phyloP scores from a whole-genome alignment of 2,113 vertebrate genomes.

The Bambusicola thoracicus region DNA sequence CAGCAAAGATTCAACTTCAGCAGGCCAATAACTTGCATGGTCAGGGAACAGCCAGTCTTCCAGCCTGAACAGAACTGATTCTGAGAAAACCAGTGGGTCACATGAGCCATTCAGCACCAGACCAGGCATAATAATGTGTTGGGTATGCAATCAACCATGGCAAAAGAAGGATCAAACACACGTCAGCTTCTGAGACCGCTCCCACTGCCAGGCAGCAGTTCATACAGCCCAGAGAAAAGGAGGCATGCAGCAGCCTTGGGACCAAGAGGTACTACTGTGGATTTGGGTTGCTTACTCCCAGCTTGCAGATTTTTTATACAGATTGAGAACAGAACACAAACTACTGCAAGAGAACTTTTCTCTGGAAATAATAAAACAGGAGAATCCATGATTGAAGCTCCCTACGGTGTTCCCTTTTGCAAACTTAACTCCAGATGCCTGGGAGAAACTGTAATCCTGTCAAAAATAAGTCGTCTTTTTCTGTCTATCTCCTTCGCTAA shows the following conservation, averaged over 20 bases:
- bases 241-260: accelerated
- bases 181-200: neutral
- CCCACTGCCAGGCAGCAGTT: neutral
- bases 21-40: neutral
- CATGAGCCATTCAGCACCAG: neutral
- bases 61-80: neutral
- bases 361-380: neutral
- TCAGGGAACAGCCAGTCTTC: neutral
- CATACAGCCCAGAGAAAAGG: neutral
- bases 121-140: accelerated
- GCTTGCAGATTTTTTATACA: neutral
- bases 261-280: neutral
- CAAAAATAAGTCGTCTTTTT: neutral
- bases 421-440: neutral
- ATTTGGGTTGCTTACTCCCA: neutral
- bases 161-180: neutral
- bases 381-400: neutral
- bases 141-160: accelerated
- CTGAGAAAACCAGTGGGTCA: neutral
- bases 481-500: neutral
- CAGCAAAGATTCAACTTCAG: neutral
- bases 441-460: neutral
- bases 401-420: neutral
- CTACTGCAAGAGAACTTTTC: neutral
- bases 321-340: neutral